These are phyloP conservation scores for Hiodon alosoides DNA, from an alignment of 2,113 vertebrate species.

Conservation along the genomic window DNA sequence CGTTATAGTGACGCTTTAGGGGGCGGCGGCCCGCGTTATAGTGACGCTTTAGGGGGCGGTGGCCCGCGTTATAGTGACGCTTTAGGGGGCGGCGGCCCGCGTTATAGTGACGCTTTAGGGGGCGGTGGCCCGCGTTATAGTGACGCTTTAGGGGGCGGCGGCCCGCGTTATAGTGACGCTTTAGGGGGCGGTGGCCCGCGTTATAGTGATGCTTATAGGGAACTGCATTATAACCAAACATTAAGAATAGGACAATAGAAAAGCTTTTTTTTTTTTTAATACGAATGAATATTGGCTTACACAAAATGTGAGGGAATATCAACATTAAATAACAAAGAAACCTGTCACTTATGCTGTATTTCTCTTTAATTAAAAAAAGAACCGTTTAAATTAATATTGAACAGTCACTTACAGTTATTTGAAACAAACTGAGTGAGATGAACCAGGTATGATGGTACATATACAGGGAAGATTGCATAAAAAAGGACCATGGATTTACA, in stretches of 20 bases:
- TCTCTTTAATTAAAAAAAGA: slow-evolving; percentile 41
- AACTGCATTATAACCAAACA: background rate
- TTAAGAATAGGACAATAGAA: background rate
- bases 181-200: too few relatives aligned
- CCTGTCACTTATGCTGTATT: slow-evolving; percentile 33
- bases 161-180: too few relatives aligned
- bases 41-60: too few relatives aligned
- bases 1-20: too few relatives aligned
- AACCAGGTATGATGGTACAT: slow-evolving; percentile 13
- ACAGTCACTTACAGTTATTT: slow-evolving; percentile 33
- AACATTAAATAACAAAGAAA: slow-evolving; percentile 17
- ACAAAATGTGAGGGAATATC: slow-evolving; percentile 15
- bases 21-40: too few relatives aligned
- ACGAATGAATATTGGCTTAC: slow-evolving; percentile 10
- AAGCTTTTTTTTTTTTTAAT: slow-evolving; percentile 26
- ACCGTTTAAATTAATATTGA: slow-evolving; percentile 42
- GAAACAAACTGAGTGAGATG: slow-evolving; percentile 33
- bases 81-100: too few relatives aligned
- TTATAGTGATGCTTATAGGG: too few relatives aligned
- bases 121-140: too few relatives aligned
- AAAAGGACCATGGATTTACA: background rate
- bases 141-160: too few relatives aligned
- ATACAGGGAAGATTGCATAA: background rate
- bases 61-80: too few relatives aligned
- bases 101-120: too few relatives aligned